phyloP scores from a whole-genome alignment of 2,888 invertebrate genomes.

The Argyresthia albistria region DNA sequence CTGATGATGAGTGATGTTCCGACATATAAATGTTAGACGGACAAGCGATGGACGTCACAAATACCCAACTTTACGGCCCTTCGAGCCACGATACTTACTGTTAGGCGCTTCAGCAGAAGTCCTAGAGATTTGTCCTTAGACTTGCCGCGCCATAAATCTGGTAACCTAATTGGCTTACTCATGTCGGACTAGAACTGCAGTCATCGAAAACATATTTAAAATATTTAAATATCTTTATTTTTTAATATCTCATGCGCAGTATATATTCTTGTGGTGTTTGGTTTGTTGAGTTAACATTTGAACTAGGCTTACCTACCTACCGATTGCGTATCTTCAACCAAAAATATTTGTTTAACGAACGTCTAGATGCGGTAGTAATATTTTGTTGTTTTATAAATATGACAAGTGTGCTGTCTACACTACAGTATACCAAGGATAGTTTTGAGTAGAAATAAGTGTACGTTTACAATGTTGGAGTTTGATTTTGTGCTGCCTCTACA shows the following conservation, averaged over 20 bases:
- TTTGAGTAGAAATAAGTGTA: too few species aligned
- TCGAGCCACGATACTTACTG: constrained; percentile 39
- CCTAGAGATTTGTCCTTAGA: constrained; percentile 57
- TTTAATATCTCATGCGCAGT: background rate
- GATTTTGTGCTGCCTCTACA: too few species aligned
- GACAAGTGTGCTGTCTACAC: too few species aligned
- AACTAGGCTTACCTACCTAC: too few species aligned
- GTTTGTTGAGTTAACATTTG: background rate
- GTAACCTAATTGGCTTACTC: constrained; percentile 45
- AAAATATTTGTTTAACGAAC: too few species aligned
- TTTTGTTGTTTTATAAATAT: too few species aligned
- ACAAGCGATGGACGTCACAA: background rate
- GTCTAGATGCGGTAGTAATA: too few species aligned
- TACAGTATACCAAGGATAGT: too few species aligned
- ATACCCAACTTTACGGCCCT: background rate
- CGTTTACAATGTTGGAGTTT: background rate
- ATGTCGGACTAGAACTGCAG: constrained; percentile 46
- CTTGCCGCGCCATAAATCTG: constrained; percentile 58
- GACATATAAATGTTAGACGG: background rate
- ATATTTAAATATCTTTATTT: background rate
- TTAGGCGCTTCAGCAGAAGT: constrained; percentile 45
- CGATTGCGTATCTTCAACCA: too few species aligned
- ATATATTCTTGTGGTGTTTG: background rate
- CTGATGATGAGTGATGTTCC: background rate
- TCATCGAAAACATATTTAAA: constrained; percentile 14